These are phyloP conservation scores for Neomorphus geoffroyi DNA, from an alignment of 2,797 vertebrate species.

Conservation along the genomic window DNA sequence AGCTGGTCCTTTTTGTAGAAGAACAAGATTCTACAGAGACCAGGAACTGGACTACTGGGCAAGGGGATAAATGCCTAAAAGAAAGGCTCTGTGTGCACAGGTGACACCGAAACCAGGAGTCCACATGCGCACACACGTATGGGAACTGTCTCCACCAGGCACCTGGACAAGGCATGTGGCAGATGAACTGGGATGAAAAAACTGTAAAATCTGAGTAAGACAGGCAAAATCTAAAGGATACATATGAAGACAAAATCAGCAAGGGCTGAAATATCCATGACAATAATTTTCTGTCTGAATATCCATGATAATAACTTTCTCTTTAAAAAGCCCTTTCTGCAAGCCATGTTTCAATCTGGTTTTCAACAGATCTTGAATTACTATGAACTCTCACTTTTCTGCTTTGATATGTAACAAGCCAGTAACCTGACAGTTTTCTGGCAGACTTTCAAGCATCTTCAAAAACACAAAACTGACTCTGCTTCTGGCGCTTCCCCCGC, in stretches of 20 bases:
- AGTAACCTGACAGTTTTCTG: constrained; percentile 29
- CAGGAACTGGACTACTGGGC: background rate
- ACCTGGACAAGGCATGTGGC: background rate
- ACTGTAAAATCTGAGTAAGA: background rate
- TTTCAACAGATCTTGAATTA: constrained; percentile 35
- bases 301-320: background rate
- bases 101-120: background rate
- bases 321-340: background rate
- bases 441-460: constrained; percentile 20
- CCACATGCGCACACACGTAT: rapidly evolving
- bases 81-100: background rate
- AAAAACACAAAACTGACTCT: background rate
- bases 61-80: background rate
- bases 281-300: background rate
- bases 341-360: background rate
- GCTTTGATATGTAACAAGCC: background rate
- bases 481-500: background rate
- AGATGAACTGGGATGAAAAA: background rate
- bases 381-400: background rate
- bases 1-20: background rate
- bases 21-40: background rate
- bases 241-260: background rate
- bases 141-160: background rate
- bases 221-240: background rate
- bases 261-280: background rate